Base-by-base conservation (phyloP, 2,888 invertebrate genomes). In the Dorcus hopei region DNA sequence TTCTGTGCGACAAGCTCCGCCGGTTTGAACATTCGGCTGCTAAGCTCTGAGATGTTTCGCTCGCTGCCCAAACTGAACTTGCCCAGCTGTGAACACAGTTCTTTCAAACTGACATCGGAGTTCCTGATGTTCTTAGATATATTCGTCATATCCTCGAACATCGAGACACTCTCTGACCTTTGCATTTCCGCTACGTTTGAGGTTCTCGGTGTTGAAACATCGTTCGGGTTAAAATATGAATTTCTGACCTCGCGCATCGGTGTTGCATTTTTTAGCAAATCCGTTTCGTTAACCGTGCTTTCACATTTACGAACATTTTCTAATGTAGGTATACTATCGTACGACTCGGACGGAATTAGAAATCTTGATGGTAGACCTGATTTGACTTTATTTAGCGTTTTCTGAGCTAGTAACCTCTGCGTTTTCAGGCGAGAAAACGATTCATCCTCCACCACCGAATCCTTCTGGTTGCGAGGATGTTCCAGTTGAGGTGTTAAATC, bases 1-100 rank as follows among this genome's bases (percentile, higher is more conserved):
- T 78, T 77, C 56, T 74, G 76, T 2, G 62, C 71, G 60, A 78
- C 75, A 63, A 77, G 73, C 52, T 80, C 80, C 3, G 68, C 73
- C 14, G 74, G 70, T 38, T 64, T 61, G 64, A 76, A 77, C 14
- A 66, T 61, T 38, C 52, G 63, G 62, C 69, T 70, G 26, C 65
- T 64, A 9, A 61, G 16, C 50, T 55, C 57, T 45, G 38, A 52
- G 45, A 49, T 47, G 16, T 49, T 39, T 14, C 19, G 23, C 4
- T 33, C 14, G 7, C 39, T 43, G 9, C 52, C 16, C 4, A 56
- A 39, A 48, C 56, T 59, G 9, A 59, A 57, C 54, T 68, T 65
- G 38, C 64, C 61, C 62, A 71, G 68, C 42, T 71, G 68, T 40
- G 69, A 62, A 38, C 69, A 65, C 19, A 72, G 52, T 52, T 72